Conservation (phyloP, 2,888 invertebrate species). For the Cepaea hortensis region DNA sequence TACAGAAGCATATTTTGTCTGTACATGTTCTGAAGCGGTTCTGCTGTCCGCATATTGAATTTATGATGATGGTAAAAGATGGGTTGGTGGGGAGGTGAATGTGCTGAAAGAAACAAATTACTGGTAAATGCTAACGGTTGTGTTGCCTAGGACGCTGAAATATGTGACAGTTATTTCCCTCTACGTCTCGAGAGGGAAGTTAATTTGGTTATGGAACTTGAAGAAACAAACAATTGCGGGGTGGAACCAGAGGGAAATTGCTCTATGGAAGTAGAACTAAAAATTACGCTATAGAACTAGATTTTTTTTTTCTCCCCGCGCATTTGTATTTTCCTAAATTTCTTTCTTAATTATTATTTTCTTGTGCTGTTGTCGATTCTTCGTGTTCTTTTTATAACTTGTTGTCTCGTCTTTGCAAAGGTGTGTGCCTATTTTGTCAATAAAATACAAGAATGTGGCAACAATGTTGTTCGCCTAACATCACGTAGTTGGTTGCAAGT, state of each 20-base stretch:
- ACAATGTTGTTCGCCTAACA: too few relatives aligned
- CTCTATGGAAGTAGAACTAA: too few relatives aligned
- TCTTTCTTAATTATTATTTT: too few relatives aligned
- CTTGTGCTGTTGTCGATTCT: too few relatives aligned
- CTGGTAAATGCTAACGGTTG: neutral
- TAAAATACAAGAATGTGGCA: too few relatives aligned
- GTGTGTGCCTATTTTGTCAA: too few relatives aligned
- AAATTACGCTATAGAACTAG: too few relatives aligned
- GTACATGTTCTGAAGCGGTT: neutral
- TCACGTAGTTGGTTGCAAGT: too few relatives aligned
- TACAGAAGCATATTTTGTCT: neutral
- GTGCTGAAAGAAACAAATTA: neutral
- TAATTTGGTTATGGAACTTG: neutral
- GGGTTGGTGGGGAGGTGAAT: neutral
- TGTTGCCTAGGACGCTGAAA: neutral
- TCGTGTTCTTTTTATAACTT: too few relatives aligned
- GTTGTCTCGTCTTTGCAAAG: too few relatives aligned
- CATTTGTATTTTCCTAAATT: too few relatives aligned
- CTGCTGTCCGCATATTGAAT: neutral
- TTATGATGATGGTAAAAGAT: neutral
- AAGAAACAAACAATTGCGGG: neutral
- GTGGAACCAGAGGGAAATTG: neutral
- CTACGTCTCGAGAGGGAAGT: neutral
- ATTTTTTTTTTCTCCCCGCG: too few relatives aligned
- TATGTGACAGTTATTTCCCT: slow-evolving; percentile 16